Evolutionary conservation across 2,113 vertebrate species (phyloP).

Genomic region (Cottus gobio): DNA sequence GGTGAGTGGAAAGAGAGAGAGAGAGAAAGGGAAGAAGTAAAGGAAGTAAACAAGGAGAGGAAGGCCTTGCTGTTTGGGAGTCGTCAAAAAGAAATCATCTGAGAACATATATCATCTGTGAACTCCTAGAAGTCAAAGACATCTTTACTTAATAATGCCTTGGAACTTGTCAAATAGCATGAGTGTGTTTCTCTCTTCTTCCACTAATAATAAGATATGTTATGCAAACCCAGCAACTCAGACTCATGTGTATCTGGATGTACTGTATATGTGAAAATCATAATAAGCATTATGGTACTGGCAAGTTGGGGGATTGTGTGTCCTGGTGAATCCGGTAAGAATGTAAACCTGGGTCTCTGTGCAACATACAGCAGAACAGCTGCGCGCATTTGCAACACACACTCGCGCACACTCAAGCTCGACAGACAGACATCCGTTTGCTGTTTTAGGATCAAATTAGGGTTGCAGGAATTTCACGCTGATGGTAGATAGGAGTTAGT

Average conservation of each 20-base stretch:
- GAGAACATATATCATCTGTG: background rate
- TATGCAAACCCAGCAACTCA: background rate
- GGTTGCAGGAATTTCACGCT: constrained; percentile 82
- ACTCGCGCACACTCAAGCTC: constrained; percentile 20
- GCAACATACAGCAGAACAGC: constrained; percentile 77
- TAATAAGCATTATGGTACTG: constrained; percentile 75
- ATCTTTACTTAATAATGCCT: background rate
- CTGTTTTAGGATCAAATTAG: constrained; percentile 87
- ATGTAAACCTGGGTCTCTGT: constrained; percentile 77
- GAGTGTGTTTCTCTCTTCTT: background rate
- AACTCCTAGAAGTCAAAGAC: background rate
- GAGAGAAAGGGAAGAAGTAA: background rate
- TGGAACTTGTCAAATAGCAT: background rate
- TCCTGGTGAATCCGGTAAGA: constrained; percentile 83
- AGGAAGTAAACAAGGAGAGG: constrained; percentile 13
- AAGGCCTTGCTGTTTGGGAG: constrained; percentile 1
- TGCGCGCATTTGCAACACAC: constrained; percentile 69
- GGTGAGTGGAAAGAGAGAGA: constrained; percentile 10
- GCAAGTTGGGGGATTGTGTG: constrained; percentile 79
- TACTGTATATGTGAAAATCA: constrained; percentile 35
- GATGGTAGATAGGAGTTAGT: constrained; percentile 70
- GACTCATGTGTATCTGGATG: constrained; percentile 32
- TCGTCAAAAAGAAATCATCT: background rate
- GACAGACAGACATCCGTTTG: constrained; percentile 77
- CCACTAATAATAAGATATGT: background rate